phyloP scores from a whole-genome alignment of 2,888 invertebrate genomes.

The Metalampra italica region DNA sequence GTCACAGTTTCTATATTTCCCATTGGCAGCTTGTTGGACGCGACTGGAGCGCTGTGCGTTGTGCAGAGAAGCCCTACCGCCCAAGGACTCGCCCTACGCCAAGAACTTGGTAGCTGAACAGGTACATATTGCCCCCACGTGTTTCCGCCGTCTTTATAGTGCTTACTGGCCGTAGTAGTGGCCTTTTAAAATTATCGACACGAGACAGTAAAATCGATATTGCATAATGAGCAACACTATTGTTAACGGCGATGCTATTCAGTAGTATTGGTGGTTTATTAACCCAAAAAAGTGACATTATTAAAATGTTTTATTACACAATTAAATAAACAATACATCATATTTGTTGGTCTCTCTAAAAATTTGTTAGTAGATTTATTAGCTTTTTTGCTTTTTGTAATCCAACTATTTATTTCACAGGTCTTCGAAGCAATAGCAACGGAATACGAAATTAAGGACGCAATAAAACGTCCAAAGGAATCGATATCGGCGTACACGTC shows the following conservation, averaged over 20 bases:
- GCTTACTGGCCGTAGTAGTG: too few relatives aligned
- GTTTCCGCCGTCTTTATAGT: too few relatives aligned
- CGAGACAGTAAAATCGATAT: too few relatives aligned
- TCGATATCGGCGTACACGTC: conserved; percentile 49
- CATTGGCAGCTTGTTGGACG: conserved; percentile 58
- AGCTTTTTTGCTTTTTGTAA: background rate
- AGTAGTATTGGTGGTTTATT: too few relatives aligned
- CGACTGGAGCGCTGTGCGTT: conserved; percentile 60
- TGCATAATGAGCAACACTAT: too few relatives aligned
- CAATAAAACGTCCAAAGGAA: conserved; percentile 35
- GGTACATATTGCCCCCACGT: too few relatives aligned
- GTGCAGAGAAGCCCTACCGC: conserved; percentile 56
- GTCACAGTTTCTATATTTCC: background rate
- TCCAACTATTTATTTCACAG: conserved; percentile 27
- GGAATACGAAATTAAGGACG: conserved; percentile 62
- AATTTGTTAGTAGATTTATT: background rate
- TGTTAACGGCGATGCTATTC: too few relatives aligned
- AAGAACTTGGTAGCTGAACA: conserved; percentile 67
- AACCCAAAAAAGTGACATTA: too few relatives aligned
- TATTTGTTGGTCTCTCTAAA: too few relatives aligned
- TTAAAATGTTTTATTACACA: too few relatives aligned
- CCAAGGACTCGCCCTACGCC: conserved; percentile 59
- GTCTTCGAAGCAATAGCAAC: conserved; percentile 70
- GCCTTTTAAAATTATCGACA: too few relatives aligned
- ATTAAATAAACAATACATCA: too few relatives aligned